Conservation (phyloP, 1,140 invertebrate species). For the Lysiphlebus fabarum region DNA sequence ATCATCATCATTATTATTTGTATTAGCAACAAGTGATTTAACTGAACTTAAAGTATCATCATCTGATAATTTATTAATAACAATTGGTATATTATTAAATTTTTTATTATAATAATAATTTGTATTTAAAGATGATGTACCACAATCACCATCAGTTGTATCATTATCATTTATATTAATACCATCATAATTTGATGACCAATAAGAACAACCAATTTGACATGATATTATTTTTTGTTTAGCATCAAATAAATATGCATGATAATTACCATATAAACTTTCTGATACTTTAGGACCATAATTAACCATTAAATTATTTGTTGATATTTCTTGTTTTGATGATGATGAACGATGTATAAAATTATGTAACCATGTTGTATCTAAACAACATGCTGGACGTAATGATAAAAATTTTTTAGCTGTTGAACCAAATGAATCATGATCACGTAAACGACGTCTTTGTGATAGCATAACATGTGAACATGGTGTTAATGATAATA, state of each 20-base stretch:
- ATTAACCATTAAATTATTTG: constrained; percentile 45
- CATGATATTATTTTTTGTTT: constrained; percentile 71
- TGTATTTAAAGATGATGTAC: not conserved
- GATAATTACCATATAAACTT: constrained; percentile 73
- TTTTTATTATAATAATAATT: constrained; percentile 14
- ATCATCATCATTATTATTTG: constrained; percentile 1
- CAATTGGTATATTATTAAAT: constrained; percentile 2
- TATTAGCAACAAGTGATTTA: constrained; percentile 36
- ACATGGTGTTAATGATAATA: constrained; percentile 83
- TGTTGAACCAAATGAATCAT: constrained; percentile 76
- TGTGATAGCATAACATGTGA: constrained; percentile 88
- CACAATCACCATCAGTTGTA: constrained; percentile 27
- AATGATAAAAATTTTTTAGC: constrained; percentile 82
- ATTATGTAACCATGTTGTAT: constrained; percentile 36
- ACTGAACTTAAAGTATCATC: constrained; percentile 41
- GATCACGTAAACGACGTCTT: constrained; percentile 69
- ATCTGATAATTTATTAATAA: constrained; percentile 28
- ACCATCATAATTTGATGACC: constrained; percentile 77
- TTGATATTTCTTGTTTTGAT: constrained; percentile 17
- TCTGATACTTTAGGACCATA: constrained; percentile 55
- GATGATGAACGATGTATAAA: constrained; percentile 37
- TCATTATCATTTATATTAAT: constrained; percentile 50
- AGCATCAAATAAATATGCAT: constrained; percentile 80
- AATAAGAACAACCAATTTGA: constrained; percentile 68
- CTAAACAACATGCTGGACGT: constrained; percentile 64